Base-by-base conservation (phyloP, 2,113 vertebrate species). In the Myocastor coypus region DNA sequence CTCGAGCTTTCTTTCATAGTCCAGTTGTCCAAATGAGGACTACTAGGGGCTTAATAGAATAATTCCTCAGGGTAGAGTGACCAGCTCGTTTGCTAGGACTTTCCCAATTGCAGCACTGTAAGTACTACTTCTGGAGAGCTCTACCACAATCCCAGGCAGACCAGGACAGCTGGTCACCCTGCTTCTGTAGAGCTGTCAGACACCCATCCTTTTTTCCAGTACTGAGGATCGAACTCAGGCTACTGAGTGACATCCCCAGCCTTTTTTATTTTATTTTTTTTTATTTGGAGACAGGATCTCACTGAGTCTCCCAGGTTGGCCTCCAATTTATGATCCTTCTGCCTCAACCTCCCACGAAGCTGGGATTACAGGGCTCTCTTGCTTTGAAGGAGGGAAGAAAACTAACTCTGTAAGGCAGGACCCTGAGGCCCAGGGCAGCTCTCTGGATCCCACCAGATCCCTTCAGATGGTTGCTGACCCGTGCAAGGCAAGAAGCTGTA, bases 1-100 rank as follows among this genome's bases (percentile, higher is more conserved):
- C 69, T 64, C 86, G 82, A 92, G 59, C 26, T 95, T 94, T 71
- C 50, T 87, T 75, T 83, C 42, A 12, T 12, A 30, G 40, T 59
- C 40, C 84, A 46, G n/a, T 77, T 42, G 69, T 85, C 55, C 55
- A 68, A 75, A 63, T 50, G 92, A 82, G 61, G 75, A 37, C 55
- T 28, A 14, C 37, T 37, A 8, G 40, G n/a, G 68, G 66, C 40
- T 69, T 71, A 82, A 30, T 42, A 68, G 92, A 24, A 55, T 57
- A 7, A 0, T 86, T 19, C 8, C 26, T 0, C 2, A 6, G 11
- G 16, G 80, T 37, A 26, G 61, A 42, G 34, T 61, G 66, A 82
- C 78, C 59, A 61, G 5, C 34, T 71, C 92, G 52, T 81, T 83
- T 90, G 73, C 46, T 92, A 30, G 69, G 26, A 77, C 87, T 40